A percentile compares a stretch with the other conserved stretches of the same genome.
Evolutionary conservation across 2,888 invertebrate species (phyloP).

Genomic region (Conistra vaccinii): DNA sequence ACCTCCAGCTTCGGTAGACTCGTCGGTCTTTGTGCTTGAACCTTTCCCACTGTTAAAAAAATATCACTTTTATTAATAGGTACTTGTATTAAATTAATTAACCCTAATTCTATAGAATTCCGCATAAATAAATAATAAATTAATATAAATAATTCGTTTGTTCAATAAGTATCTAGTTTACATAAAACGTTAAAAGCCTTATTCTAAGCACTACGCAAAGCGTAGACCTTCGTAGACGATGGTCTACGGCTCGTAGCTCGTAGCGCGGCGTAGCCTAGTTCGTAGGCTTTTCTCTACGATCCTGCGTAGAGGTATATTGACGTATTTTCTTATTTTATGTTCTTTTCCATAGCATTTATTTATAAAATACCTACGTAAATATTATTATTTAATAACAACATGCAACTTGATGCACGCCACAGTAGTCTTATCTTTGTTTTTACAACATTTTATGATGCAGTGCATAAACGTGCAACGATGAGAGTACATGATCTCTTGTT

Average conservation of each 20-base stretch:
- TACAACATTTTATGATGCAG: slow-evolving; percentile 30
- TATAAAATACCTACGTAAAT: neutral
- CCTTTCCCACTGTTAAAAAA: slow-evolving; percentile 78
- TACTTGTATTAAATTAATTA: neutral
- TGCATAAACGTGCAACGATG: slow-evolving; percentile 8
- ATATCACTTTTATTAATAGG: neutral
- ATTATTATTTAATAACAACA: slow-evolving; percentile 35
- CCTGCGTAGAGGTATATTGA: neutral
- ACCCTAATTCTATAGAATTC: neutral
- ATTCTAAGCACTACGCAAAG: neutral
- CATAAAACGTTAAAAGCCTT: neutral
- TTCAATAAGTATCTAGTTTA: neutral
- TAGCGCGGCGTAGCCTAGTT: slow-evolving; percentile 24
- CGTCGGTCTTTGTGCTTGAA: slow-evolving; percentile 74
- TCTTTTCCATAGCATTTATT: neutral
- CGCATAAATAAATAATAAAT: neutral
- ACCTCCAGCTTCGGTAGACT: slow-evolving; percentile 92
- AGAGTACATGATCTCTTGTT: neutral
- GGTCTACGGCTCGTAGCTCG: slow-evolving; percentile 38
- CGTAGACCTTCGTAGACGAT: slow-evolving; percentile 18
- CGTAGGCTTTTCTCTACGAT: slow-evolving; percentile 17
- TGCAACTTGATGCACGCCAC: slow-evolving; percentile 3
- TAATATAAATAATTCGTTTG: neutral
- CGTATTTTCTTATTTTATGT: neutral
- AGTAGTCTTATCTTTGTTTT: slow-evolving; percentile 54